Conservation (phyloP, 1,140 invertebrate genomes). For the Zophobas atratus region DNA sequence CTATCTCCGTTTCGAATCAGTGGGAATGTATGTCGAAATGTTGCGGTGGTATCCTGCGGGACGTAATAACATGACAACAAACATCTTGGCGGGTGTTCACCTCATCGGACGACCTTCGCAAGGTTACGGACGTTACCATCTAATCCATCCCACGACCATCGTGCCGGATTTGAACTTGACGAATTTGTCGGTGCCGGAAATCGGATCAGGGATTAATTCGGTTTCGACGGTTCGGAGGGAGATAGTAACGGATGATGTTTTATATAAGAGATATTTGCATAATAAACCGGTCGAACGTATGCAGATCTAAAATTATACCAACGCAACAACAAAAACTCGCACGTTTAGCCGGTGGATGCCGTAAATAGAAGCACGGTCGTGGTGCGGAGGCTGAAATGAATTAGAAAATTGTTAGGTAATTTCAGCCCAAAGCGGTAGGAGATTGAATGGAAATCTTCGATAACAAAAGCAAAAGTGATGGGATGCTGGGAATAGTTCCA, state of each 20-base stretch:
- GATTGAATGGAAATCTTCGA: too few species aligned
- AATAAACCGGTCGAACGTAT: conserved; percentile 47
- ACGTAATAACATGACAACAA: too few species aligned
- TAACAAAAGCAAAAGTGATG: too few species aligned
- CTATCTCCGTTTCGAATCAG: neutral
- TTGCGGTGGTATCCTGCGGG: too few species aligned
- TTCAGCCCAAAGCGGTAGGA: too few species aligned
- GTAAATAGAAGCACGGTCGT: conserved; percentile 42
- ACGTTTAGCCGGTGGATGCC: conserved; percentile 40
- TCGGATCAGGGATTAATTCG: neutral
- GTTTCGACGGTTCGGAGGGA: neutral
- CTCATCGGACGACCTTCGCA: conserved; percentile 52
- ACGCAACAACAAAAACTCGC: conserved; percentile 41
- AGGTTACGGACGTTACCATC: conserved; percentile 46
- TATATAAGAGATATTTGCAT: conserved; percentile 26
- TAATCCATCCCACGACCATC: neutral
- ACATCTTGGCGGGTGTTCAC: conserved; percentile 39
- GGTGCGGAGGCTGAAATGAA: conserved; percentile 29
- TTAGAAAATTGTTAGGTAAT: neutral
- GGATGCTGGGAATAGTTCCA: too few species aligned
- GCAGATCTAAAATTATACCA: conserved; percentile 48
- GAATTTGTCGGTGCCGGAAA: conserved; percentile 5
- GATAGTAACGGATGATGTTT: conserved; percentile 7
- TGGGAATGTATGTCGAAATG: too few species aligned
- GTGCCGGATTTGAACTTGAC: neutral